Evolutionary conservation across 2,113 vertebrate species (phyloP), one percentile per base, ranked within the genome.

Genomic region (Callipepla californica): DNA sequence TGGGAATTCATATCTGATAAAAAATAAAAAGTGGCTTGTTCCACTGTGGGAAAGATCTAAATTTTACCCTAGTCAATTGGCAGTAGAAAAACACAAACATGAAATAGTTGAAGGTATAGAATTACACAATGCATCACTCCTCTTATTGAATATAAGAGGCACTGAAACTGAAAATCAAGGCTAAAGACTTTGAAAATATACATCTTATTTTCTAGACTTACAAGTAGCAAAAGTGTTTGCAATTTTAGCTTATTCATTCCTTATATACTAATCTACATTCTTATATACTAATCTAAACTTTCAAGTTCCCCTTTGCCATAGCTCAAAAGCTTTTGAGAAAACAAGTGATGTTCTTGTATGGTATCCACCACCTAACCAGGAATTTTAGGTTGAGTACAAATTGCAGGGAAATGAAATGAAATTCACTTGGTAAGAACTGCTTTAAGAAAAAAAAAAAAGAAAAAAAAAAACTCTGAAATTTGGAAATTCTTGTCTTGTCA

Each of bases 11-110:
- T 8, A 63, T 38, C 20, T 51, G 13, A 18, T 42, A 70, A 48
- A 73, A 45, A 47, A 8, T 4, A 57, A 58, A 51, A 0, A 0
- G 13, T 5, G 4, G 7, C 38, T 76, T 3, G 0, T 7, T 77
- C 45, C 58, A 63, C 45, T 66, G 16, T 7, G 45, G n/a, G 18
- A 48, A 57, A 69, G 18, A 48, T 36, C 15, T 11, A 45, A 61
- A 18, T 17, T 22, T 74, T 38, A 44, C 1, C 45, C 3, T 11
- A 67, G 30, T 13, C 20, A 73, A 19, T 19, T 44, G 30, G 18
- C 30, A 79, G 42, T 30, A 40, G 21, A 73, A 77, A 3, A 84
- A 70, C 6, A 72, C 81, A 80, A 67, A 21, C 3, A 38, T 6
- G 18, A 74, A 68, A 11, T 5, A 82, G 72, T 11, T 23, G 40